These are phyloP conservation scores for Tribolium freemani DNA, from an alignment of 2,888 invertebrate genomes.

Conservation along the genomic window DNA sequence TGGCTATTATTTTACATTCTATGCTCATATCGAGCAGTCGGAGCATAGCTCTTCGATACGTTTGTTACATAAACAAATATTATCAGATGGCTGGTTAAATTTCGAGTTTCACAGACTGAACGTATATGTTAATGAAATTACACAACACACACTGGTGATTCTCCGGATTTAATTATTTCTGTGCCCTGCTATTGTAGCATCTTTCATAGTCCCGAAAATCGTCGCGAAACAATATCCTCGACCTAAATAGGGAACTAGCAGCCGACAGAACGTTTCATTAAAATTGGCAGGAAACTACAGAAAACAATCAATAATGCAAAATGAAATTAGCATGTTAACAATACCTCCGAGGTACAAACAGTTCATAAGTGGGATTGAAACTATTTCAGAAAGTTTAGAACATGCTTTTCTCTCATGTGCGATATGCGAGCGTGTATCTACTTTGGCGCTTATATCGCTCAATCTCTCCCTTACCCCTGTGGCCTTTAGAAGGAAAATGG, in stretches of 20 bases:
- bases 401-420: conserved; percentile 39
- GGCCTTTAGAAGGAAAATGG: conserved; percentile 47
- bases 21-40: neutral
- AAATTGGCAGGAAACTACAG: conserved; percentile 38
- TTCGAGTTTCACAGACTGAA: neutral
- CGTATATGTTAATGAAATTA: conserved; percentile 14
- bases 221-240: conserved; percentile 28
- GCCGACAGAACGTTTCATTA: conserved; percentile 32
- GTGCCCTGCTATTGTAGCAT: conserved; percentile 16
- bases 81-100: conserved; percentile 12
- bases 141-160: neutral
- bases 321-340: conserved; percentile 54
- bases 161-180: conserved; percentile 33
- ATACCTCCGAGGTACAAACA: conserved; percentile 49
- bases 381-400: conserved; percentile 42
- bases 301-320: conserved; percentile 51
- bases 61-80: conserved; percentile 13
- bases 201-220: conserved; percentile 11
- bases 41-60: neutral
- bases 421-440: conserved; percentile 30
- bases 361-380: conserved; percentile 49
- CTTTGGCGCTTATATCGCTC: conserved; percentile 26
- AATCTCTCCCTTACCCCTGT: conserved; percentile 34
- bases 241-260: neutral
- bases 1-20: conserved; percentile 13